phyloP scores from a whole-genome alignment of 2,113 vertebrate genomes.

The Ahaetulla prasina region DNA sequence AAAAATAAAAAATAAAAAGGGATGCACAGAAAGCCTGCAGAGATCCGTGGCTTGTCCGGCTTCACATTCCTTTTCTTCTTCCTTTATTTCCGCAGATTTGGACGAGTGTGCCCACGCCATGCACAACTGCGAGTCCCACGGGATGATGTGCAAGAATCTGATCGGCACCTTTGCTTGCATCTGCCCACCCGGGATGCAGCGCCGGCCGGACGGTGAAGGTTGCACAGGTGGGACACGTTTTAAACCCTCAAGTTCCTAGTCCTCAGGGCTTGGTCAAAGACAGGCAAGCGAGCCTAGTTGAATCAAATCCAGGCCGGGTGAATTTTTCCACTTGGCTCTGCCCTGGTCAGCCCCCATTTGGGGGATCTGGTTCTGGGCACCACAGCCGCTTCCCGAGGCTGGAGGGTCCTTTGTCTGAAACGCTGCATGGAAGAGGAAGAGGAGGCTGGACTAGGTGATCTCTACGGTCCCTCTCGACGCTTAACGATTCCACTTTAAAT shows the following conservation, averaged over 20 bases:
- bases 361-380: background rate
- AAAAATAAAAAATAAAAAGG: background rate
- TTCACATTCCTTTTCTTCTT: accelerated
- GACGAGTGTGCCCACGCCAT: conserved; percentile 84
- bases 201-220: conserved; percentile 78
- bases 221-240: conserved; percentile 80
- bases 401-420: background rate
- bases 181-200: conserved; percentile 85
- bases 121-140: conserved; percentile 84
- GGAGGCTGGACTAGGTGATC: background rate
- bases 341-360: no score
- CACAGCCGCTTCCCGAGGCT: background rate
- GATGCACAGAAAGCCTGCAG: background rate
- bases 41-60: background rate
- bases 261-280: no score
- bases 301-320: background rate
- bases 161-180: conserved; percentile 90
- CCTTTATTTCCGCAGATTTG: conserved; percentile 71
- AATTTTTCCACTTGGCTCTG: background rate
- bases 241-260: background rate
- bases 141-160: conserved; percentile 93
- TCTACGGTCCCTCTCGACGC: background rate
- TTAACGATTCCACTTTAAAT: background rate
- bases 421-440: background rate
- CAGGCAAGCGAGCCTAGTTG: accelerated